Evolutionary conservation across 2,113 vertebrate species (phyloP), one percentile per base, ranked within the genome.

Genomic region (Brevimyrus niger): DNA sequence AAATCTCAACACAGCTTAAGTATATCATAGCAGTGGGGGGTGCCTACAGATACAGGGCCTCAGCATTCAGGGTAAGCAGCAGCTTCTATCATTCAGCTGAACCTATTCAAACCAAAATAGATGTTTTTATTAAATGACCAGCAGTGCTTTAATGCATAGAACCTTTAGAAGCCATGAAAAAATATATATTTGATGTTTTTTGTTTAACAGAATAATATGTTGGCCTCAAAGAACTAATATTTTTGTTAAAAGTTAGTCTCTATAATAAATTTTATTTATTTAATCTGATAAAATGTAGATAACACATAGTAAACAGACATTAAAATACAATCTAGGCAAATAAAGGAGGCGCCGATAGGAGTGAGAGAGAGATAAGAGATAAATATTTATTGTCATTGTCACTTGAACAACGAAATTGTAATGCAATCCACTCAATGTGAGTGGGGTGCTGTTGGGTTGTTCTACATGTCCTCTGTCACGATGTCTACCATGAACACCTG

Each of bases 261-360:
- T 84, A 84, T 84, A 84, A 23, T 84, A 42, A n/a, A 84, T 84
- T 47, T 47, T 84, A 84, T 44, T 82, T 44, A 42, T 84, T 84
- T 84, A 84, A n/a, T 47, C 38, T 47, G 21, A n/a, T 47, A 84
- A 47, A 84, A 47, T 47, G n/a, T 84, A 84, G 42, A 47, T 21
- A 83, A 44, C 15, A 21, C 19, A 47, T 11, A 84, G 42, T 84
- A 42, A 82, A 10, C 44, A 42, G 1, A 38, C 17, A n/a, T 84
- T 84, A 84, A 84, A 80, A 38, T 80, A 19, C 21, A n/a, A 84
- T 84, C 13, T 44, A 84, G 8, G 23, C 6, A 10, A 84, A 47
- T 31, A 47, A 84, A 84, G 42, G 17, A 84, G 82, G 82, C n/a
- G 44, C 21, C 23, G 7, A 11, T n/a, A 23, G 61, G n/a, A 23